phyloP scores from a whole-genome alignment of 1,140 invertebrate species.

The Drosophila equinoxialis region DNA sequence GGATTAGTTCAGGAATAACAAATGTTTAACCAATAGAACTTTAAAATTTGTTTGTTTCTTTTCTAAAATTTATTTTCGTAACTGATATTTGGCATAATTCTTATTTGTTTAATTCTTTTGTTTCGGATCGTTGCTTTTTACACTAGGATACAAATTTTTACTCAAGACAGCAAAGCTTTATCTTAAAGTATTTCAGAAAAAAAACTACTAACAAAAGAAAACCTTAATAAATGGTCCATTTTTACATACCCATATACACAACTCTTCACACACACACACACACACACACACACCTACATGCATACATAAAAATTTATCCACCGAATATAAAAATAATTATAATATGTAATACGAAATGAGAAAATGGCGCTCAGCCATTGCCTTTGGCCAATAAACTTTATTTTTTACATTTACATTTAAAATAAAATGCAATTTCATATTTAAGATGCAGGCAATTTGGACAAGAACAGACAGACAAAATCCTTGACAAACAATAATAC shows the following conservation, averaged over 20 bases:
- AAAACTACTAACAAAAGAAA: constrained; percentile 10
- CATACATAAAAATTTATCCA: constrained; percentile 69
- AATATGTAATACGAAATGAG: constrained; percentile 16
- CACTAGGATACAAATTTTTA: constrained; percentile 47
- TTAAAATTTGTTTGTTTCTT: too few species aligned
- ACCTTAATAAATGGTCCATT: constrained; percentile 77
- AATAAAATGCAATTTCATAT: constrained; percentile 51
- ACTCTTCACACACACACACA: constrained; percentile 46
- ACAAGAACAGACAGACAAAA: constrained; percentile 5
- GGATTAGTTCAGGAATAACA: too few species aligned
- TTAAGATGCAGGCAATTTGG: constrained; percentile 31
- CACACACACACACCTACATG: constrained; percentile 41
- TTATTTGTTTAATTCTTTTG: neutral
- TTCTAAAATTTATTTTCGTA: too few species aligned
- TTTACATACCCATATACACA: constrained; percentile 38
- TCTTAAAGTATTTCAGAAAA: constrained; percentile 33
- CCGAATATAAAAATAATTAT: constrained; percentile 49
- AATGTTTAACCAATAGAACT: too few species aligned
- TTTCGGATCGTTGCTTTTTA: constrained; percentile 4
- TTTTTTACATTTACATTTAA: constrained; percentile 54
- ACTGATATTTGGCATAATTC: too few species aligned
- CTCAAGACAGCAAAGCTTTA: constrained; percentile 68
- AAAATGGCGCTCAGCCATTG: constrained; percentile 29
- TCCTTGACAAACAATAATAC: constrained; percentile 6
- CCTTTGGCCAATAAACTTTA: constrained; percentile 51